phyloP scores from a whole-genome alignment of 1,140 invertebrate genomes.

The Doryteuthis pealeii region DNA sequence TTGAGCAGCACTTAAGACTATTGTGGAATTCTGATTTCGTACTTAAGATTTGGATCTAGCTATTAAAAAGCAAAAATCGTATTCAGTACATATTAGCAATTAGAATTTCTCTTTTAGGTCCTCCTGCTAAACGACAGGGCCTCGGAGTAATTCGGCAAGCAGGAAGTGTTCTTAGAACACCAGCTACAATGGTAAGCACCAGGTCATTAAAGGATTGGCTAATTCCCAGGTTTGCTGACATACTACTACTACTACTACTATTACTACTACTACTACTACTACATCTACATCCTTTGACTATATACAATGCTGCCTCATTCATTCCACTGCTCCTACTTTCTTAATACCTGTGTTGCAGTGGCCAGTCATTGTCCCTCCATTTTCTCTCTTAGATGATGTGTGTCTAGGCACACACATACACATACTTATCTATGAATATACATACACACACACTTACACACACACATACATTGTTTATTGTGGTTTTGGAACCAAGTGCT shows the following conservation, averaged over 20 bases:
- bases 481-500: too few relatives aligned
- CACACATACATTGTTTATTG: too few relatives aligned
- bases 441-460: too few relatives aligned
- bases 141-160: constrained; percentile 54
- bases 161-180: constrained; percentile 37
- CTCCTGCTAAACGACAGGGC: constrained; percentile 50
- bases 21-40: constrained; percentile 5
- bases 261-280: not conserved
- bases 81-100: constrained; percentile 14
- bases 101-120: constrained; percentile 39
- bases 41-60: constrained; percentile 18
- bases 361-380: not conserved
- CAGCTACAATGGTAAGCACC: constrained; percentile 17
- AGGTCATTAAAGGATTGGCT: constrained; percentile 15
- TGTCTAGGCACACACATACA: too few relatives aligned
- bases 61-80: not conserved
- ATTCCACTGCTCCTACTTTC: constrained; percentile 5
- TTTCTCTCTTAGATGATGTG: not conserved
- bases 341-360: constrained; percentile 1
- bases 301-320: constrained; percentile 8
- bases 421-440: too few relatives aligned
- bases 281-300: not conserved
- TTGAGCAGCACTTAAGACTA: not conserved
- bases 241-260: not conserved
- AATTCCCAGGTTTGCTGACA: constrained; percentile 26